Conservation (phyloP, 2,113 vertebrate genomes). For the Ophthalmolycus amberensis region DNA sequence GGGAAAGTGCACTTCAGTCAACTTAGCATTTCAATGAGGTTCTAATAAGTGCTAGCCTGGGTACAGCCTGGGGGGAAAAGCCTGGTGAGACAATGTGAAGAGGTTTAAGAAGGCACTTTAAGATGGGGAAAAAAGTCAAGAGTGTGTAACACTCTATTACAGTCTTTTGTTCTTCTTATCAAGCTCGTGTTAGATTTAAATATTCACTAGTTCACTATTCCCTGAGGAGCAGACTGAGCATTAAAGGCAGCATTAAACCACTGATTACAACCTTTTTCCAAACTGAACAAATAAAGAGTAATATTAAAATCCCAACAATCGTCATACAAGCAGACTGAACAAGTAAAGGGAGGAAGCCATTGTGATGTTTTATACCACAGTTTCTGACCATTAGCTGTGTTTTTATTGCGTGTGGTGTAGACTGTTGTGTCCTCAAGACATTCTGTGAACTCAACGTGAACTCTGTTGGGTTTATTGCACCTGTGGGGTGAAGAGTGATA, state of each 20-base stretch:
- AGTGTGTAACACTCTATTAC: conserved; percentile 26
- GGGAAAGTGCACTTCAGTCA: conserved; percentile 50
- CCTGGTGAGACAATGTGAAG: conserved; percentile 12
- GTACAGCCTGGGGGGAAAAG: conserved; percentile 16
- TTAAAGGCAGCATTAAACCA: not conserved
- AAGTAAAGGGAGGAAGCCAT: not conserved
- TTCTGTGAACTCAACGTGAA: conserved; percentile 68
- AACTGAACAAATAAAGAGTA: not conserved
- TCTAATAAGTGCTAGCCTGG: conserved; percentile 32
- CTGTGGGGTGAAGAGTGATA: conserved; percentile 21
- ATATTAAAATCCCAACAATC: not conserved
- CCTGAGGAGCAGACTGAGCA: not conserved
- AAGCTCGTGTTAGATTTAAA: conserved; percentile 26
- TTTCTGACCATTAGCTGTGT: conserved; percentile 18
- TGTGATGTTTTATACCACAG: conserved; percentile 12
- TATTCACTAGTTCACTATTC: conserved; percentile 5
- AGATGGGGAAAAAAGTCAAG: conserved; percentile 31
- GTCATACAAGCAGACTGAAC: not conserved
- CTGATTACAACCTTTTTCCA: conserved; percentile 3
- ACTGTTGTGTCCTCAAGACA: conserved; percentile 37
- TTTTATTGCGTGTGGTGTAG: conserved; percentile 28
- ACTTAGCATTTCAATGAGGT: conserved; percentile 76
- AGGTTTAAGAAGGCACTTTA: conserved; percentile 22
- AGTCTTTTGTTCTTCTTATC: conserved; percentile 50
- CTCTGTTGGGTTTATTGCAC: conserved; percentile 53